Conservation (phyloP, 2,113 vertebrate genomes). For the Pteronura brasiliensis region DNA sequence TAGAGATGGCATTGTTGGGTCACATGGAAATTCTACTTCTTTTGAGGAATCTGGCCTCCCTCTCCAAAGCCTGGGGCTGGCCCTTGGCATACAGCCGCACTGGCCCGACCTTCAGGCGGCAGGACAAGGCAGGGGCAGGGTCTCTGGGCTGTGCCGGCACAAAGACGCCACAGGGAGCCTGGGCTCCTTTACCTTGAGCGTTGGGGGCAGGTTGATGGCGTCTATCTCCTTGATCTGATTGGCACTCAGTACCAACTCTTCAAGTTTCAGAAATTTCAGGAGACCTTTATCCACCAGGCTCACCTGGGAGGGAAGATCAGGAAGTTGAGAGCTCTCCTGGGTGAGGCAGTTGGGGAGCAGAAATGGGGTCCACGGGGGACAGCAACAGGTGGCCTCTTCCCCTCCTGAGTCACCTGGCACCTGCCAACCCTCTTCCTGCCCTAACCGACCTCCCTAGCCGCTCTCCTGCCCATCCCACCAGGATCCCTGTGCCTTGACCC, state of each 20-base stretch:
- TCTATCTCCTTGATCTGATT: constrained; percentile 86
- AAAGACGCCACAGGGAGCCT: background rate
- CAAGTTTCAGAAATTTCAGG: constrained; percentile 86
- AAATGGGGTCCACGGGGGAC: rapidly evolving
- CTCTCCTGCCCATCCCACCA: background rate
- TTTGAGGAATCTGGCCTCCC: background rate
- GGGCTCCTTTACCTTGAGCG: constrained; percentile 82
- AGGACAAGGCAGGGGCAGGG: background rate
- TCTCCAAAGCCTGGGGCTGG: background rate
- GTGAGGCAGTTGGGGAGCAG: rapidly evolving
- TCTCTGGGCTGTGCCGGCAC: background rate
- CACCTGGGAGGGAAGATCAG: constrained; percentile 79
- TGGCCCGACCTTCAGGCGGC: too few species aligned
- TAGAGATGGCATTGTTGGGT: background rate
- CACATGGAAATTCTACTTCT: background rate
- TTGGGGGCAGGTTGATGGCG: constrained; percentile 82
- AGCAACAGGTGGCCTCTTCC: background rate
- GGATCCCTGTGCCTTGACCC: rapidly evolving
- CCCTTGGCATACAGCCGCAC: background rate
- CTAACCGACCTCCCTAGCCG: rapidly evolving
- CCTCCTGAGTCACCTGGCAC: rapidly evolving
- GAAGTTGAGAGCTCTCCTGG: rapidly evolving
- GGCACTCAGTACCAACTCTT: constrained; percentile 88
- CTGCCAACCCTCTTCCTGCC: rapidly evolving
- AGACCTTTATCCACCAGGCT: constrained; percentile 83